phyloP scores from a whole-genome alignment of 2,888 invertebrate species.

The Drosophila silvestris region DNA sequence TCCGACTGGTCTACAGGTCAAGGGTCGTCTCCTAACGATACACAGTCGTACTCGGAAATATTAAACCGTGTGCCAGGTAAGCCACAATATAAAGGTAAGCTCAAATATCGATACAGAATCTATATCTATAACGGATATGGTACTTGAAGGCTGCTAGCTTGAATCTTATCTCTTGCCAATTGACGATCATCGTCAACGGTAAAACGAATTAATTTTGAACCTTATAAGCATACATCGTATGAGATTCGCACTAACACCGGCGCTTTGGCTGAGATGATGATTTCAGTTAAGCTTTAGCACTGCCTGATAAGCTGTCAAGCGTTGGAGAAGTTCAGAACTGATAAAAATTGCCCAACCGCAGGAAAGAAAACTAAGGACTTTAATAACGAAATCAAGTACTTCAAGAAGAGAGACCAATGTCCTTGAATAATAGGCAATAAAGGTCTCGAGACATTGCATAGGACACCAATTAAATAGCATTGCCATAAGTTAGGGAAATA shows the following conservation, averaged over 20 bases:
- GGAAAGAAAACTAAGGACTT: neutral
- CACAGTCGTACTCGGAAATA: neutral
- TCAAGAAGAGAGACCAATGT: neutral
- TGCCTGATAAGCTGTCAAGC: too few relatives aligned
- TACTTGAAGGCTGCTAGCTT: neutral
- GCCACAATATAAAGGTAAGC: neutral
- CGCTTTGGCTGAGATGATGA: neutral
- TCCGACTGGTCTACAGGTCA: neutral
- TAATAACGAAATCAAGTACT: neutral
- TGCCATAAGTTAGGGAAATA: neutral
- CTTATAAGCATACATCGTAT: neutral
- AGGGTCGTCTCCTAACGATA: neutral
- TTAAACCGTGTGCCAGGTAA: neutral
- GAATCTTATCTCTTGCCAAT: too few relatives aligned
- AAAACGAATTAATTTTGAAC: neutral
- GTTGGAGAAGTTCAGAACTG: too few relatives aligned
- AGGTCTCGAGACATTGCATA: neutral
- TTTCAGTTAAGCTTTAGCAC: neutral
- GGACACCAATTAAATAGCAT: neutral
- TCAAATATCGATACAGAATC: neutral
- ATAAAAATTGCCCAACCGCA: too few relatives aligned
- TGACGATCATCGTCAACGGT: neutral
- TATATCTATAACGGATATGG: neutral
- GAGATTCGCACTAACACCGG: neutral
- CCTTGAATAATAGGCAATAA: neutral